These are phyloP conservation scores for Prolemur simus DNA, from an alignment of 2,113 vertebrate species.

Conservation along the genomic window DNA sequence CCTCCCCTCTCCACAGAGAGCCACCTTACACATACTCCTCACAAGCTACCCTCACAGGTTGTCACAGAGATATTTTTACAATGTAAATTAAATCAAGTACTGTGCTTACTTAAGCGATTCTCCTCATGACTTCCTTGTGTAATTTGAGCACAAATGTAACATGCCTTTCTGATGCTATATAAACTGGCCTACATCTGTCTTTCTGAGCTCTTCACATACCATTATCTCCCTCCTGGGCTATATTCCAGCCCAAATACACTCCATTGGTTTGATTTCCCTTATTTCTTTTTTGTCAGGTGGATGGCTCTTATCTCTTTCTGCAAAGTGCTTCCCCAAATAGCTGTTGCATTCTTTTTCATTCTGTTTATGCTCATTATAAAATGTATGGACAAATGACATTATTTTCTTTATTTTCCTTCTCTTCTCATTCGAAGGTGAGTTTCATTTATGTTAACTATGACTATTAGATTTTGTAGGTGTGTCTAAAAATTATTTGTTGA, in stretches of 20 bases:
- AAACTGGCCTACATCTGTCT: neutral
- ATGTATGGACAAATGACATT: neutral
- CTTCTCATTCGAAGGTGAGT: neutral
- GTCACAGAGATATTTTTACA: neutral
- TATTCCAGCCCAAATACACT: neutral
- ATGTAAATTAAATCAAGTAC: neutral
- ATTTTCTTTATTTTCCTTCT: neutral
- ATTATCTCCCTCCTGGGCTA: neutral
- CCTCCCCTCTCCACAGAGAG: neutral
- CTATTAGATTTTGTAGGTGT: neutral
- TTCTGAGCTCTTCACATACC: neutral
- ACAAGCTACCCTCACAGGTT: neutral
- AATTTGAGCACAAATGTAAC: neutral
- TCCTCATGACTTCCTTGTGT: neutral
- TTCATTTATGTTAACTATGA: neutral
- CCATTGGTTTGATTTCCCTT: neutral
- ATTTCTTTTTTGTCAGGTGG: neutral
- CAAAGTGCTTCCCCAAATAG: neutral
- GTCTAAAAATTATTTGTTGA: neutral
- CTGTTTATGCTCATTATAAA: neutral
- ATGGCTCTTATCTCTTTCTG: neutral
- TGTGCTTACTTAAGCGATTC: neutral
- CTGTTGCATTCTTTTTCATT: neutral
- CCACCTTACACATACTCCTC: neutral
- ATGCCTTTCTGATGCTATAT: neutral